A percentile compares a stretch with the other conserved stretches of the same genome.
Evolutionary conservation across 2,797 vertebrate species (phyloP).

Genomic region (Pseudochirops cupreus): DNA sequence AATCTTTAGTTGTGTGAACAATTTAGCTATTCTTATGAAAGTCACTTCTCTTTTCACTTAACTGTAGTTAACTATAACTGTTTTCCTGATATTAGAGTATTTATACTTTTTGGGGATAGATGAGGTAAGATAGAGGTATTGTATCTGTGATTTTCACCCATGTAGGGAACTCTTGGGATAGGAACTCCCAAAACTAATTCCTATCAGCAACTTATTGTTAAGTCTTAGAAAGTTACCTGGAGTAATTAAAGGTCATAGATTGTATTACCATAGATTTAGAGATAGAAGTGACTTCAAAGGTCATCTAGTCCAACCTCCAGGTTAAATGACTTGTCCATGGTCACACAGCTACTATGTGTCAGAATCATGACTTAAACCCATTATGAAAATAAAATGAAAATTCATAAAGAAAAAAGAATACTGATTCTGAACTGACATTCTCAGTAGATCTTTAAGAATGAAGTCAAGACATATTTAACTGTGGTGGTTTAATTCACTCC

Average conservation of each 20-base stretch:
- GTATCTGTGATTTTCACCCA: not conserved
- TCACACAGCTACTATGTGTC: not conserved
- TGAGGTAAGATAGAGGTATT: not conserved
- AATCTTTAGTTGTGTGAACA: not conserved
- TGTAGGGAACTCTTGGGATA: not conserved
- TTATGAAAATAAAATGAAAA: not conserved
- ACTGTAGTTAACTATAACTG: not conserved
- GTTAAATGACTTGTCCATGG: not conserved
- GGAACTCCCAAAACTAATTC: not conserved
- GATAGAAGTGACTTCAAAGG: not conserved
- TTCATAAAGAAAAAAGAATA: not conserved
- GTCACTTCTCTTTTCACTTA: not conserved
- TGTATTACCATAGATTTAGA: not conserved
- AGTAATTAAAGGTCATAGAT: not conserved
- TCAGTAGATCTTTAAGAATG: not conserved
- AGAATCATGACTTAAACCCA: not conserved
- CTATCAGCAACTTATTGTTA: not conserved
- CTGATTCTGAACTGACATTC: not conserved
- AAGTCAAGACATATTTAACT: not conserved
- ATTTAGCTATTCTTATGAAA: not conserved
- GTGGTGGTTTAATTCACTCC: not conserved
- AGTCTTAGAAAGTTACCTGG: not conserved
- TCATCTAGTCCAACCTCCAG: not conserved
- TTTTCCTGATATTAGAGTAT: not conserved
- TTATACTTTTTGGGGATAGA: not conserved